A percentile compares a stretch with the other conserved stretches of the same genome.
These are phyloP conservation scores for Mythimna lalbum DNA, from an alignment of 2,888 invertebrate genomes.

Conservation along the genomic window DNA sequence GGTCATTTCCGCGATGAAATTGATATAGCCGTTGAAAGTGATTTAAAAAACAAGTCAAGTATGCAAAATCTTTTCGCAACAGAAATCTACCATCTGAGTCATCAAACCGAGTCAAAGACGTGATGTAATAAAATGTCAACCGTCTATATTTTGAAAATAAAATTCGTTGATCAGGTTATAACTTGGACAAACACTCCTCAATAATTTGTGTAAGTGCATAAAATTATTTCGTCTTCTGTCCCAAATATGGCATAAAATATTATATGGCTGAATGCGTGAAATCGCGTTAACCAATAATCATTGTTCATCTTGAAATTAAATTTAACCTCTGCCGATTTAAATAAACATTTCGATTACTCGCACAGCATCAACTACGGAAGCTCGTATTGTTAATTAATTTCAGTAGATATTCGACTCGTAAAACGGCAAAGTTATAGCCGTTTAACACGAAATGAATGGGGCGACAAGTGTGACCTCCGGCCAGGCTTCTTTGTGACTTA, in stretches of 20 bases:
- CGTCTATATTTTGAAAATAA: slow-evolving; percentile 39
- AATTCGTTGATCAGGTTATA: slow-evolving; percentile 39
- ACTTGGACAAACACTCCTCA: slow-evolving; percentile 38
- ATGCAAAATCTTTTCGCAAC: slow-evolving; percentile 56
- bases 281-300: slow-evolving; percentile 62
- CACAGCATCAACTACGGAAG: slow-evolving; percentile 73
- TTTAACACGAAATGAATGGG: slow-evolving; percentile 81
- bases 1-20: slow-evolving; percentile 51
- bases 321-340: slow-evolving; percentile 65
- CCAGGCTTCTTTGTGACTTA: slow-evolving; percentile 75
- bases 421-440: slow-evolving; percentile 79
- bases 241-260: slow-evolving; percentile 62
- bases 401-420: slow-evolving; percentile 81
- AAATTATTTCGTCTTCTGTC: slow-evolving; percentile 46
- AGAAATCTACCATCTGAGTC: slow-evolving; percentile 40
- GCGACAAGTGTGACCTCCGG: slow-evolving; percentile 77
- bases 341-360: slow-evolving; percentile 71
- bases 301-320: slow-evolving; percentile 62
- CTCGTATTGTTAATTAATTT: slow-evolving; percentile 77
- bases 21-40: slow-evolving; percentile 57
- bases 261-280: slow-evolving; percentile 49
- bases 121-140: slow-evolving; percentile 43
- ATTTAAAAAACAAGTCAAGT: slow-evolving; percentile 44
- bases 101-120: slow-evolving; percentile 42
- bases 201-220: slow-evolving; percentile 36